Percentiles rank a stretch among this genome's conserved stretches.
phyloP scores from a whole-genome alignment of 2,113 vertebrate species.

The Channa argus region DNA sequence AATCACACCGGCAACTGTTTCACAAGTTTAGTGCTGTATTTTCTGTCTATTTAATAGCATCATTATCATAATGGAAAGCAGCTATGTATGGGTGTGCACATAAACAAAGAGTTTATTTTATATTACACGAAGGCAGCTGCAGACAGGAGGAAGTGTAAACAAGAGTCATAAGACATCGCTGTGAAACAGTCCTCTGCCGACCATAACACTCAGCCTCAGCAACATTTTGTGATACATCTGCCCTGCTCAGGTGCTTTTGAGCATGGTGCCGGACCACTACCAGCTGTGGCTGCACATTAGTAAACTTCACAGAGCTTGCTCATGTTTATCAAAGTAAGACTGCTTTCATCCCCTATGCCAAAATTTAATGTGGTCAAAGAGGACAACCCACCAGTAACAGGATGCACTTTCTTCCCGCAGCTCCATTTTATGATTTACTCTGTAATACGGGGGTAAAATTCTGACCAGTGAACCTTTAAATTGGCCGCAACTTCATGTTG shows the following conservation, averaged over 20 bases:
- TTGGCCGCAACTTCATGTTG: slow-evolving; percentile 19
- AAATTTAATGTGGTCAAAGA: slow-evolving; percentile 12
- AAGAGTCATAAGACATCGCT: not conserved
- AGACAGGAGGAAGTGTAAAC: not conserved
- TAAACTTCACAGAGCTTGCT: slow-evolving; percentile 14
- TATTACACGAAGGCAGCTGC: slow-evolving; percentile 2
- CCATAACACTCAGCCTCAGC: not conserved
- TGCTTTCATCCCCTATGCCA: not conserved
- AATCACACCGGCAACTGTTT: slow-evolving; percentile 45
- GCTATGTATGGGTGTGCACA: not conserved
- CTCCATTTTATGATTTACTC: slow-evolving; percentile 1
- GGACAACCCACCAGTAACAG: not conserved
- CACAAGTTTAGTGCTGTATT: not conserved
- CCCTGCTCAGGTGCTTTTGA: slow-evolving; percentile 9
- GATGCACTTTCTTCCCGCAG: slow-evolving; percentile 1
- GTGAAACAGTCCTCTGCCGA: not conserved
- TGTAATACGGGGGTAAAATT: not conserved
- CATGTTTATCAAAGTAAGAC: slow-evolving; percentile 20
- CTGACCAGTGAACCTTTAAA: slow-evolving; percentile 37
- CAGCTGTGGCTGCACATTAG: slow-evolving; percentile 4
- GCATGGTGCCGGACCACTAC: not conserved
- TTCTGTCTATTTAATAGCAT: not conserved
- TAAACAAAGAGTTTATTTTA: slow-evolving; percentile 11
- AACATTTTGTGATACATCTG: not conserved
- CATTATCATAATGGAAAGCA: slow-evolving; percentile 9